Evolutionary conservation across 2,797 vertebrate species (phyloP), one percentile per base, ranked within the genome.

Genomic region (Glossophaga mutica): DNA sequence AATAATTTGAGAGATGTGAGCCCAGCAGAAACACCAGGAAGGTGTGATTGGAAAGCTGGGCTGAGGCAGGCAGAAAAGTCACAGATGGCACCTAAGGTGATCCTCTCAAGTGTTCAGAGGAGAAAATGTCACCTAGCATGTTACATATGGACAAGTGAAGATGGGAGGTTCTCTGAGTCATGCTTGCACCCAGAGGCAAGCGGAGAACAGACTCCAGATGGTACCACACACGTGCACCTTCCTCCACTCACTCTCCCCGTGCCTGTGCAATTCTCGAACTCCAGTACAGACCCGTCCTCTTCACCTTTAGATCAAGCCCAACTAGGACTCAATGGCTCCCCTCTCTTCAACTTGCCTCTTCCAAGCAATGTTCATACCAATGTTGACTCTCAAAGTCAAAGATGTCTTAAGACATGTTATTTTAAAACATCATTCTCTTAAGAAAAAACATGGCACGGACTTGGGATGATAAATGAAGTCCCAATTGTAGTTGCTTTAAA

Each of bases 371-470:
- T 78, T 85, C 32, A n/a, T 42, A 42, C 3, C 55, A 37, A 26
- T 55, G 34, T 26, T 81, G 50, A 76, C 6, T 50, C 26, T 89
- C 57, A 65, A 78, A 34, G 18, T 83, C 87, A 95, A 94, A 55
- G 59, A 29, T 57, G 42, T n/a, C 42, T 46, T 70, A 59, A 91
- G 26, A 73, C 1, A 48, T 6, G 16, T 57, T 55, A 3, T 59
- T 59, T 74, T 39, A 84, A 81, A 91, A 92, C 32, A n/a, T 37
- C 2, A 57, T 15, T 87, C 12, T 26, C 32, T 87, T 67, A 50
- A 83, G 52, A 59, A 94, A 79, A 89, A 77, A 34, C 8, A 15
- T 1, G 11, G 39, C 39, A 55, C 22, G 14, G 77, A 24, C 29
- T 68, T n/a, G 24, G 8, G 42, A 44, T 48, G 32, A 19, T 65